Evolutionary conservation across 2,888 invertebrate genomes (phyloP).

Genomic region (Philhelius pedissequus): DNA sequence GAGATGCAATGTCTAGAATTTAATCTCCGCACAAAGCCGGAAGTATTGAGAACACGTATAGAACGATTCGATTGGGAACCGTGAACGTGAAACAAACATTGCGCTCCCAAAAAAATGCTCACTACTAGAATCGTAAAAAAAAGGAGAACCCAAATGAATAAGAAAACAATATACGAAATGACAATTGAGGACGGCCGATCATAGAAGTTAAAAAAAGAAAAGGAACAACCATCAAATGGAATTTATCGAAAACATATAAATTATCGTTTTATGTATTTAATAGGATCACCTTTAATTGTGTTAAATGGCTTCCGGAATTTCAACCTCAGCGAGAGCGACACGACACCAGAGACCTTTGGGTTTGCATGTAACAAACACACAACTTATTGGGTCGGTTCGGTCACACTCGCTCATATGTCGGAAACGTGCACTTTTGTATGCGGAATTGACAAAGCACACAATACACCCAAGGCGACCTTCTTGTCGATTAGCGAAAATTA

Average conservation of each 20-base stretch:
- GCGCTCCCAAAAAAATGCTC: constrained; percentile 48
- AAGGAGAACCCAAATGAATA: constrained; percentile 24
- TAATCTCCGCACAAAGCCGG: constrained; percentile 67
- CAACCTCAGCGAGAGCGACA: constrained; percentile 32
- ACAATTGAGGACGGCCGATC: constrained; percentile 21
- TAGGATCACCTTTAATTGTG: constrained; percentile 68
- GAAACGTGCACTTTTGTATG: constrained; percentile 31
- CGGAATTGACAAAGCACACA: constrained; percentile 33
- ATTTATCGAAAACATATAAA: constrained; percentile 67
- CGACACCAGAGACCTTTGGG: background rate
- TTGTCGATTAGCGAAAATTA: constrained; percentile 57
- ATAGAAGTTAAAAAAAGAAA: background rate
- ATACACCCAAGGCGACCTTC: constrained; percentile 43
- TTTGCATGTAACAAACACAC: background rate
- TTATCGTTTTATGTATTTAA: constrained; percentile 66
- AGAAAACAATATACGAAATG: constrained; percentile 44
- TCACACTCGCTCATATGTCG: constrained; percentile 4
- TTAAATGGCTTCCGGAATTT: constrained; percentile 67
- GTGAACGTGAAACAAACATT: constrained; percentile 50
- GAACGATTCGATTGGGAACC: constrained; percentile 64
- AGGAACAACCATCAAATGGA: constrained; percentile 10
- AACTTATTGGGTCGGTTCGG: background rate
- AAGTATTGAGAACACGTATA: constrained; percentile 58
- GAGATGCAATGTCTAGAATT: constrained; percentile 54
- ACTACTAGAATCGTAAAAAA: constrained; percentile 26